Evolutionary conservation across 2,797 vertebrate genomes (phyloP), one percentile per base, ranked within the genome.

Genomic region (Hafferia zeledoni): DNA sequence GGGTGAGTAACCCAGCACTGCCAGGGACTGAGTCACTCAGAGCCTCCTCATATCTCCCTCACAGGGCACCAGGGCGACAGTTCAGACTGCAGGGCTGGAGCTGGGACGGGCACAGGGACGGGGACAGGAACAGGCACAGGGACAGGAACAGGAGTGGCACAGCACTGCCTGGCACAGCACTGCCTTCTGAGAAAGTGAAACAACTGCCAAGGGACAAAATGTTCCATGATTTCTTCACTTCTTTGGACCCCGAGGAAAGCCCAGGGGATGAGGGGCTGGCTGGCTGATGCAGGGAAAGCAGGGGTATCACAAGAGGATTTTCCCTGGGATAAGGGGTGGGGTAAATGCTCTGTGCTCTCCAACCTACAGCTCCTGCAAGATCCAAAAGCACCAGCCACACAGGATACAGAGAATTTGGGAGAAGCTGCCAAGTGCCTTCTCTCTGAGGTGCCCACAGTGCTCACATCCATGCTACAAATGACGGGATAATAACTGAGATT

Each of bases 341-440:
- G 60, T 63, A 44, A 89, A 31, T 2, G 23, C 59, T 67, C 90
- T 4, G 64, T 3, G 13, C 53, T 63, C 47, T 55, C 83, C 72
- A 44, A 7, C 57, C 57, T 37, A 4, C 46, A 7, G 19, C 63
- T 75, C 31, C 83, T 43, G 72, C 65, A 49, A 22, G 71, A 69
- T 33, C 60, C 71, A 89, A 81, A 55, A 50, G 81, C 44, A 46
- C 28, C 77, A 28, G 59, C 81, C 6, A 12, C 6, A 74, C 74
- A 55, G 92, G 57, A 25, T 3, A 39, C 0, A n/a, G 43, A 46
- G 47, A 37, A 27, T 70, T 25, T 33, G 1, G 7, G 71, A 77
- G 30, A 80, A 74, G 60, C 91, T 92, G 93, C 81, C 91, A 70
- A 86, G 71, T 39, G 57, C 79, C 87, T 71, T 63, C 90, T 33